Percentiles rank a stretch among this genome's conserved stretches.
Evolutionary conservation across 2,888 invertebrate genomes (phyloP).

Genomic region (Tridacna crocea): DNA sequence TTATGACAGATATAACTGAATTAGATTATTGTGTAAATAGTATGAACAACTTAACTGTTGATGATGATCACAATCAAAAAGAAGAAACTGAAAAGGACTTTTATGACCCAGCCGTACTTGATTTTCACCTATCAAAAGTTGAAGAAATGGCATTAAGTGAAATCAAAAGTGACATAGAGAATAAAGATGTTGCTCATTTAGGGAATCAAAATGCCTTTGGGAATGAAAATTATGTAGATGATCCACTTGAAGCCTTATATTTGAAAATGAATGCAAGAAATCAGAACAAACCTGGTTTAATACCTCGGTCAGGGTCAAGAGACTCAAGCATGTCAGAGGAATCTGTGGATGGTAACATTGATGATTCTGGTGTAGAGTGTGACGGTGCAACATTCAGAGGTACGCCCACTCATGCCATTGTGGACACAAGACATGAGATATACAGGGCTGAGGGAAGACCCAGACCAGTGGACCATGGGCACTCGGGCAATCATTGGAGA

Average conservation of each 20-base stretch:
- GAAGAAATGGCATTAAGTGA: background rate
- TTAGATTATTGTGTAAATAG: background rate
- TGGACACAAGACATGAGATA: background rate
- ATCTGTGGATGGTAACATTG: conserved; percentile 41
- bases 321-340: conserved; percentile 42
- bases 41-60: background rate
- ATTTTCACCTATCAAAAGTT: conserved; percentile 31
- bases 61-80: background rate
- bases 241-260: conserved; percentile 18
- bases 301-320: conserved; percentile 32
- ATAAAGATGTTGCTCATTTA: background rate
- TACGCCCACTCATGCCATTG: background rate
- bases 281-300: background rate
- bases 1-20: conserved; percentile 2
- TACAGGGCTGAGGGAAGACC: conserved; percentile 9
- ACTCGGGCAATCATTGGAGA: background rate
- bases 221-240: background rate
- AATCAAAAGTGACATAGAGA: background rate
- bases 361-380: conserved; percentile 52
- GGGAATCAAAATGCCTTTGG: no score
- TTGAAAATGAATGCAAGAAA: conserved; percentile 11
- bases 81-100: background rate
- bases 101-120: conserved; percentile 31
- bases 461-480: background rate
- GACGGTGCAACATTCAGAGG: conserved; percentile 7